These are phyloP conservation scores for Limnephilus rhombicus DNA, from an alignment of 2,888 invertebrate genomes.

Conservation along the genomic window DNA sequence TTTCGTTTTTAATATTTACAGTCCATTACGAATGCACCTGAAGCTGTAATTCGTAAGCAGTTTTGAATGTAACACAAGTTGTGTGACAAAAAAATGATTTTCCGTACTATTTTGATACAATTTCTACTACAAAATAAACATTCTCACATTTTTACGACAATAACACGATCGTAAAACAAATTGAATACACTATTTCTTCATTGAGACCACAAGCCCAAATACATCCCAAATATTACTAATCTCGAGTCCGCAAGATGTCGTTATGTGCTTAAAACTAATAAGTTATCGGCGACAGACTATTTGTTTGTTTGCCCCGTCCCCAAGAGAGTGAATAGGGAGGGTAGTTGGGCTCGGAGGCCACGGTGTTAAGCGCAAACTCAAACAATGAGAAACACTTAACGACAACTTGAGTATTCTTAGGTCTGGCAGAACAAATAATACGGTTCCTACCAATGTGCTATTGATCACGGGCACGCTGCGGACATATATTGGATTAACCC, in stretches of 20 bases:
- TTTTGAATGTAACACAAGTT: not conserved
- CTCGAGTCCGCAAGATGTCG: conserved; percentile 21
- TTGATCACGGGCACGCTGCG: conserved; percentile 11
- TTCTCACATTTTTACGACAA: not conserved
- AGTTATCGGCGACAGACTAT: conserved; percentile 41
- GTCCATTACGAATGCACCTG: no score
- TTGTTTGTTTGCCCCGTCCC: conserved; percentile 35
- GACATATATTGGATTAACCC: conserved; percentile 4
- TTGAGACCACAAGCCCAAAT: not conserved
- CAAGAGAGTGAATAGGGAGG: not conserved
- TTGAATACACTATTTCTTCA: not conserved
- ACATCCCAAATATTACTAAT: not conserved
- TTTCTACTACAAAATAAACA: not conserved
- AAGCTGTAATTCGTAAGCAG: no score
- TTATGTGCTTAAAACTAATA: conserved; percentile 33
- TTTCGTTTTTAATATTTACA: no score
- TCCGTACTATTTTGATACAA: no score
- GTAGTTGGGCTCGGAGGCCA: conserved; percentile 30
- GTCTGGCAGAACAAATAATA: conserved; percentile 15
- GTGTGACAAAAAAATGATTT: not conserved
- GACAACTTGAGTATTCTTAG: conserved; percentile 31
- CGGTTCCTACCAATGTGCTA: conserved; percentile 26
- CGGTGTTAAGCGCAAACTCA: conserved; percentile 32
- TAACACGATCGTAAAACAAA: not conserved
- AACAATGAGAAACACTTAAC: conserved; percentile 54